Conservation (phyloP, 2,113 vertebrate genomes). For the Siphamia tubifer region DNA sequence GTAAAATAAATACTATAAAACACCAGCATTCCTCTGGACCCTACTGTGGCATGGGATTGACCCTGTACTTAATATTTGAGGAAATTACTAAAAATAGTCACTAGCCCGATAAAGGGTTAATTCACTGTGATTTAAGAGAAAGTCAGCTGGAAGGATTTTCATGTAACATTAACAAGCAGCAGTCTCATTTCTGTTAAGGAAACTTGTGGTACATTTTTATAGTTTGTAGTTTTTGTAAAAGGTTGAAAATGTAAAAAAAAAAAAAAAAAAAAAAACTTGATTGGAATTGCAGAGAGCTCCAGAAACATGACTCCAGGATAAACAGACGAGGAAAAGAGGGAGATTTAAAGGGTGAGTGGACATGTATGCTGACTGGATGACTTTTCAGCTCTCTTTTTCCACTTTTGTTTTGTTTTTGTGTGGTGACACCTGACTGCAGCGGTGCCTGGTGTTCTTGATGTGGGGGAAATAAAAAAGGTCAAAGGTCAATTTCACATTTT, state of each 20-base stretch:
- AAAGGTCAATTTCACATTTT: slow-evolving; percentile 25
- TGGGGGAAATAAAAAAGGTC: slow-evolving; percentile 3
- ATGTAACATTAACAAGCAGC: not conserved
- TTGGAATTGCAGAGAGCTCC: slow-evolving; percentile 56
- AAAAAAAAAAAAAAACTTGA: slow-evolving; percentile 53
- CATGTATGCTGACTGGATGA: slow-evolving; percentile 50
- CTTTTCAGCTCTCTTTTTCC: slow-evolving; percentile 16
- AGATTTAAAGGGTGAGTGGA: slow-evolving; percentile 66
- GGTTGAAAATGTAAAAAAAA: slow-evolving; percentile 15
- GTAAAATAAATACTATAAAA: too few species aligned
- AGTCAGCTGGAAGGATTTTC: too few species aligned
- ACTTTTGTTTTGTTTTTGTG: not conserved
- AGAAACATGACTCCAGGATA: slow-evolving; percentile 48
- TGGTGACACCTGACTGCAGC: slow-evolving; percentile 54
- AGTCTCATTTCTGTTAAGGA: not conserved
- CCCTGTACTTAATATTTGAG: too few species aligned
- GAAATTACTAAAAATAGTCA: too few species aligned
- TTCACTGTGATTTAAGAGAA: too few species aligned
- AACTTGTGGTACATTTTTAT: slow-evolving; percentile 1
- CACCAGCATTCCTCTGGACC: too few species aligned
- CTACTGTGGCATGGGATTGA: too few species aligned
- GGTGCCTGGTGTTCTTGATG: slow-evolving; percentile 12
- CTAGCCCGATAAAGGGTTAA: too few species aligned
- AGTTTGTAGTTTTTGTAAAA: slow-evolving; percentile 8
- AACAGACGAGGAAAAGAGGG: slow-evolving; percentile 32